These are phyloP conservation scores for Whitmania pigra DNA, from an alignment of 1,140 invertebrate genomes.

Conservation along the genomic window DNA sequence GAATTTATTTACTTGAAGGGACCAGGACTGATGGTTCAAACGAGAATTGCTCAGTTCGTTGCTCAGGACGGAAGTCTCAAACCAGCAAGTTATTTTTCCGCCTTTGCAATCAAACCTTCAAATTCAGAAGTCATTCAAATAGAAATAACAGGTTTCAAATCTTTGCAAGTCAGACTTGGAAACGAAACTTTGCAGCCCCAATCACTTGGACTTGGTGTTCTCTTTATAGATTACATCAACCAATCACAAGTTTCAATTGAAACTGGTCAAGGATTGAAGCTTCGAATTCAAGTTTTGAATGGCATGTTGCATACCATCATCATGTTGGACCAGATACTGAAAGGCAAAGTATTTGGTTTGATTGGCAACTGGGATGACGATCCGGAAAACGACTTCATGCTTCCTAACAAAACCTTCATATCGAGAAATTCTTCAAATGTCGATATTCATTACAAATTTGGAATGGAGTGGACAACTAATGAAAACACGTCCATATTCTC, in stretches of 20 bases:
- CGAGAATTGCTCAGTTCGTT: background rate
- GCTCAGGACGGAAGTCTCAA: background rate
- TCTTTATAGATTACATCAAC: background rate
- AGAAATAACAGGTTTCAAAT: background rate
- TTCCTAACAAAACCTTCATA: constrained; percentile 3
- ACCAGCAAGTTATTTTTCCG: constrained; percentile 8
- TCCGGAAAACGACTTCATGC: background rate
- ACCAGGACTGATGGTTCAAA: background rate
- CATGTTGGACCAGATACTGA: background rate
- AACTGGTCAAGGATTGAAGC: background rate
- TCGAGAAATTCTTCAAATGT: background rate
- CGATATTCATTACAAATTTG: background rate
- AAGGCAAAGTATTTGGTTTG: background rate
- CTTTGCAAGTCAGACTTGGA: background rate
- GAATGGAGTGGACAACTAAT: background rate
- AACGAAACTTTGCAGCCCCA: background rate
- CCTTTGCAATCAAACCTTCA: background rate
- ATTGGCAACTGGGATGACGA: constrained; percentile 13
- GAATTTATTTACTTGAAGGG: constrained; percentile 57
- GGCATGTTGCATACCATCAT: background rate
- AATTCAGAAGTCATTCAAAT: background rate
- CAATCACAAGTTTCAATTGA: background rate
- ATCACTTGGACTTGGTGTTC: background rate
- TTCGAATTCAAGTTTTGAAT: background rate
- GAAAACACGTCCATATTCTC: constrained; percentile 9